These are phyloP conservation scores for Montipora sp. DNA, from an alignment of 64 coral and sea anemone genomes.

Conservation along the genomic window DNA sequence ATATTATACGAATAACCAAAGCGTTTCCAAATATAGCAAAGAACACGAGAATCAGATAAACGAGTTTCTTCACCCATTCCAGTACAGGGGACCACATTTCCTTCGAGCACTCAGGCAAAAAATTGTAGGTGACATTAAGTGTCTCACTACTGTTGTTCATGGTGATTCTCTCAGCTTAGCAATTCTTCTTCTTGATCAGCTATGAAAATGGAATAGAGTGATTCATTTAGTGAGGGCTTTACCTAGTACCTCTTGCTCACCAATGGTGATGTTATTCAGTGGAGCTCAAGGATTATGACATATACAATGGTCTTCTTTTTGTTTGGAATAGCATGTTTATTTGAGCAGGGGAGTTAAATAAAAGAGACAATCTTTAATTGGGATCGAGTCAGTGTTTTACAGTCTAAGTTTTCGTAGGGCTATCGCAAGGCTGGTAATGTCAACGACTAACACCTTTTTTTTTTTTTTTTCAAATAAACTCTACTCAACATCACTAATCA, in stretches of 20 bases:
- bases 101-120: not conserved
- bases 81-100: not conserved
- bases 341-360: not conserved
- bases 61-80: slow-evolving; percentile 22
- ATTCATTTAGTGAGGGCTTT: too few relatives aligned
- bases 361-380: not conserved
- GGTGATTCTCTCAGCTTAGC: not conserved
- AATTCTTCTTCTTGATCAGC: not conserved
- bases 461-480: too few relatives aligned
- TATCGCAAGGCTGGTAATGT: not conserved
- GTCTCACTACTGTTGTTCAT: slow-evolving; percentile 30
- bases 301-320: not conserved
- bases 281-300: not conserved
- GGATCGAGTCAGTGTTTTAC: not conserved
- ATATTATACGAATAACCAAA: slow-evolving; percentile 41
- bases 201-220: not conserved
- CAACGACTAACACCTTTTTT: too few relatives aligned
- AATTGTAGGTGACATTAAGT: not conserved
- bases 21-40: slow-evolving; percentile 48
- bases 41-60: slow-evolving; percentile 20
- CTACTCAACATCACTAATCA: too few relatives aligned
- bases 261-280: not conserved
- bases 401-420: not conserved
- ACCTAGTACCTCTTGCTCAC: too few relatives aligned
- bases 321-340: not conserved